phyloP scores from a whole-genome alignment of 2,797 vertebrate species.

The Acrocephalus scirpaceus region DNA sequence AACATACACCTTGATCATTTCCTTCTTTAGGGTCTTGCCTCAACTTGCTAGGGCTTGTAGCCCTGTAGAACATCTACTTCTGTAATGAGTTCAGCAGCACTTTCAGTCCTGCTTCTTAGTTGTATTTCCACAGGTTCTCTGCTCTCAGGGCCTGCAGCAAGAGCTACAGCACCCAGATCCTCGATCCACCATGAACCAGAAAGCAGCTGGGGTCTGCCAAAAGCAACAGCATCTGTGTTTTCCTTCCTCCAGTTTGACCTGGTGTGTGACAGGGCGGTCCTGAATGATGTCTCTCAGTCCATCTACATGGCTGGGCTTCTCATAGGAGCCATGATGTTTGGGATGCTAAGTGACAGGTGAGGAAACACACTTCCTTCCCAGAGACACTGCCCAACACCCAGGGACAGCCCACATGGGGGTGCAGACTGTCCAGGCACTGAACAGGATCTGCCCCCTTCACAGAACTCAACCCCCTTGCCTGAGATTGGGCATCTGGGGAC shows the following conservation, averaged over 20 bases:
- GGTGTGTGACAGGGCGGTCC: slow-evolving; percentile 80
- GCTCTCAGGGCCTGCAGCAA: background rate
- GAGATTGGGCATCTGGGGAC: background rate
- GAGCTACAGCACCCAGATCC: background rate
- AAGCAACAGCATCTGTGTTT: background rate
- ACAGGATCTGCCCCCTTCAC: background rate
- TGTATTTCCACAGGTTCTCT: background rate
- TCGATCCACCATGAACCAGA: background rate
- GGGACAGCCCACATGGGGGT: background rate
- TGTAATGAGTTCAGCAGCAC: too few species aligned
- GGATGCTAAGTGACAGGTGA: slow-evolving; percentile 86
- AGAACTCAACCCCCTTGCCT: background rate
- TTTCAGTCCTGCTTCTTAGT: too few species aligned
- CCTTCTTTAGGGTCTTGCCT: too few species aligned
- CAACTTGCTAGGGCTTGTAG: too few species aligned
- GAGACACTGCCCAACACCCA: background rate
- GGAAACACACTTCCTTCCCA: background rate
- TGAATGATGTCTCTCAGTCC: slow-evolving; percentile 82
- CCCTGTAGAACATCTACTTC: too few species aligned
- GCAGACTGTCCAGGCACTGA: background rate
- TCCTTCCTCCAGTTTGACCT: slow-evolving; percentile 83
- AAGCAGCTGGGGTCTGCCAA: background rate
- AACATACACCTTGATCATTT: too few species aligned
- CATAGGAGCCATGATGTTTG: slow-evolving; percentile 80
- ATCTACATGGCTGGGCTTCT: slow-evolving; percentile 88